Evolutionary conservation across 2,797 vertebrate species (phyloP), one percentile per base, ranked within the genome.

Genomic region (Erpetoichthys calabaricus): DNA sequence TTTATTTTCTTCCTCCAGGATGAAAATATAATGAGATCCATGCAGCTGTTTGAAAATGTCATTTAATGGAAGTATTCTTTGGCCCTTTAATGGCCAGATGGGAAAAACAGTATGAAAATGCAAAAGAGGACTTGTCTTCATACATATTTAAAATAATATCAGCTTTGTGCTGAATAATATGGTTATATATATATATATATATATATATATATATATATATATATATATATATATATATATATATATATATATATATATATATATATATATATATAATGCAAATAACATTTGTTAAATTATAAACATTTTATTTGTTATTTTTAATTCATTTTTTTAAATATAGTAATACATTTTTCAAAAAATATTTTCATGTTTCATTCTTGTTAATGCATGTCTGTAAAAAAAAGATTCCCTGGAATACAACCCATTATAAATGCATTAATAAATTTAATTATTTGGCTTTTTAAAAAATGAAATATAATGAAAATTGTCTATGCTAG

Each of bases 11-110:
- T 54, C 69, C 56, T 69, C 71, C 84, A 99, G 94, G 96, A 99
- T 75, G 94, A 99, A 77, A 99, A 99, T 72, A 99, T 99, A 80
- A 99, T 99, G 96, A 82, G 85, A 77, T 99, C 96, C 64, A 97
- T 99, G 96, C 94, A 98, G 78, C 92, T 99, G 75, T 99, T 99
- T 73, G 96, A 99, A 85, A 98, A 98, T n/a, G 86, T 98, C 73
- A 97, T 99, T 82, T 99, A 93, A 89, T 73, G 74, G 72, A 70
- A 64, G 64, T 58, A 68, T 57, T 66, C 70, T 61, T 6, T 69
- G 67, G 67, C 73, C 72, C 67, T 44, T 63, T 67, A 75, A 78
- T 68, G 70, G 59, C 80, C 64, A 70, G 73, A 66, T 71, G 62
- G 66, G 80, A 71, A 70, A 75, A 80, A 75, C 82, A 77, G 65